A percentile compares a stretch with the other conserved stretches of the same genome.
These are phyloP conservation scores for Lota lota DNA, from an alignment of 2,113 vertebrate species.

Conservation along the genomic window DNA sequence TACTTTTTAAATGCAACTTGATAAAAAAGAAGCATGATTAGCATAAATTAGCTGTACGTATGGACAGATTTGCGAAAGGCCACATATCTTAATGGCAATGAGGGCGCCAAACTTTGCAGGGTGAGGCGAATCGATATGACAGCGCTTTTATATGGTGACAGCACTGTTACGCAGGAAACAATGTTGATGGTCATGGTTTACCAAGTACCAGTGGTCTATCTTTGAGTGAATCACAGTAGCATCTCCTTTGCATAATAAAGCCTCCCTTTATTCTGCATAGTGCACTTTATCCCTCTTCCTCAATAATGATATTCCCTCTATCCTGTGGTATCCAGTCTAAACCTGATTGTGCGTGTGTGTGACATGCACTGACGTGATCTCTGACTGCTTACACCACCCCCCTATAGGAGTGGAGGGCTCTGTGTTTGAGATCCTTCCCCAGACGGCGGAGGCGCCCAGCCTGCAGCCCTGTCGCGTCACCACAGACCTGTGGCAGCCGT, in stretches of 20 bases:
- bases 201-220: conserved; percentile 36
- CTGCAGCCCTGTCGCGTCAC: conserved; percentile 78
- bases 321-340: background rate
- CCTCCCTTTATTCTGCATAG: conserved; percentile 25
- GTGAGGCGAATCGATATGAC: conserved; percentile 54
- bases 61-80: conserved; percentile 1
- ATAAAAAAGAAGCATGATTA: background rate
- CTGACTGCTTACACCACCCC: background rate
- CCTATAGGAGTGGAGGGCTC: conserved; percentile 84
- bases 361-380: too few species aligned
- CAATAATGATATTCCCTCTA: conserved; percentile 30
- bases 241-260: conserved; percentile 67
- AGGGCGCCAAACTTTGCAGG: conserved; percentile 27
- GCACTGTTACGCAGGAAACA: conserved; percentile 52
- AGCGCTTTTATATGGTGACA: conserved; percentile 48
- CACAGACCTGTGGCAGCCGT: conserved; percentile 82
- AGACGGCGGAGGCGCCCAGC: conserved; percentile 60
- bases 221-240: conserved; percentile 43
- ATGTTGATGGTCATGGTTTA: conserved; percentile 60
- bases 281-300: conserved; percentile 8
- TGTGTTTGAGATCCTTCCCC: conserved; percentile 85
- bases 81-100: background rate
- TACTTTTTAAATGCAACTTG: too few species aligned
- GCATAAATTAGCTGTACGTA: conserved; percentile 14
- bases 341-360: background rate